phyloP scores from a whole-genome alignment of 2,113 vertebrate species.

The Scopus umbretta region DNA sequence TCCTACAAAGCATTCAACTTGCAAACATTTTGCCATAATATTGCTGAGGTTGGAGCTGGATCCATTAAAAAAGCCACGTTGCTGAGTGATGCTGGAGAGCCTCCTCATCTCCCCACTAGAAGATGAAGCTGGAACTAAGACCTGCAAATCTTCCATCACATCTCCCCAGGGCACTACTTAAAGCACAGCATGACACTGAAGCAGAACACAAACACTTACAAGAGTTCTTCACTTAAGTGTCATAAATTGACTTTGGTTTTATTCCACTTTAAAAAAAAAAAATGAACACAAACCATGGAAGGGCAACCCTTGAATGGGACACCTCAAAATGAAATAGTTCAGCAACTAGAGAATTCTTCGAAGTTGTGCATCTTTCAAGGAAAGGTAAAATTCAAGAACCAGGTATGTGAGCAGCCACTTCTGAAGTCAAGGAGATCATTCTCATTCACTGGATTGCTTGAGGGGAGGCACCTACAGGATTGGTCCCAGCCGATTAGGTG shows the following conservation, averaged over 20 bases:
- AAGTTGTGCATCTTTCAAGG: not conserved
- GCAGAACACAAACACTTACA: not conserved
- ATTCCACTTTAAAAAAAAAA: not conserved
- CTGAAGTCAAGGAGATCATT: not conserved
- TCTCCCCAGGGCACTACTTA: not conserved
- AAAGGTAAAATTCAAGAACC: not conserved
- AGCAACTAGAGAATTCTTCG: not conserved
- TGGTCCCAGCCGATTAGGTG: rapidly evolving
- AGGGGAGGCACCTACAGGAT: not conserved
- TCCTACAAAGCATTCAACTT: not conserved
- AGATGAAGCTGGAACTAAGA: not conserved
- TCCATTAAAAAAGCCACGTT: rapidly evolving
- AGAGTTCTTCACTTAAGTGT: slow-evolving; percentile 23
- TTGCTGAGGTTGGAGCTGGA: not conserved
- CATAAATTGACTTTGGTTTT: not conserved
- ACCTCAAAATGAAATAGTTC: not conserved
- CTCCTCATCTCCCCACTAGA: not conserved
- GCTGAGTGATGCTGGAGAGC: not conserved
- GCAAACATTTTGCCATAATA: not conserved
- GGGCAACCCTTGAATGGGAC: not conserved
- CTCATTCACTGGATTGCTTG: not conserved
- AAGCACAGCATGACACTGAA: not conserved
- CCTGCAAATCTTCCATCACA: not conserved
- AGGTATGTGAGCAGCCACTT: not conserved
- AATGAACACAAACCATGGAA: not conserved